These are phyloP conservation scores for Bombus pascuorum DNA, from an alignment of 1,140 invertebrate genomes.

Conservation along the genomic window DNA sequence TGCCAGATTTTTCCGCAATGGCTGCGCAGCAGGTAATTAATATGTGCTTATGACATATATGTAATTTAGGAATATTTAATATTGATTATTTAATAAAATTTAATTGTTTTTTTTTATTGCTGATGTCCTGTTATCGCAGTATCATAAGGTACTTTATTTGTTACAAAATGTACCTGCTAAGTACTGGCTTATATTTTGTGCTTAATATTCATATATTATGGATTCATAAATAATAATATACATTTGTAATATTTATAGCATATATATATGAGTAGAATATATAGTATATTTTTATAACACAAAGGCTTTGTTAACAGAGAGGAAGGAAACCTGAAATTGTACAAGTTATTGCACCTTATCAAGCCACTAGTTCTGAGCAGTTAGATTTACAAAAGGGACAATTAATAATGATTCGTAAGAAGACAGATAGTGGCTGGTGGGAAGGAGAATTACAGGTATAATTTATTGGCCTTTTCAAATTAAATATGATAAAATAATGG, in stretches of 20 bases:
- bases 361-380: constrained; percentile 94
- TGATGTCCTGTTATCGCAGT: constrained; percentile 63
- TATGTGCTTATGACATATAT: constrained; percentile 10
- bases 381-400: constrained; percentile 95
- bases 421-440: constrained; percentile 99
- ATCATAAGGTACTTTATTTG: constrained; percentile 71
- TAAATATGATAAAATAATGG: background rate
- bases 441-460: constrained; percentile 97
- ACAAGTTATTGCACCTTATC: constrained; percentile 93
- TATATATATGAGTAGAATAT: constrained; percentile 14
- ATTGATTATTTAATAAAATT: constrained; percentile 23
- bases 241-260: background rate
- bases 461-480: constrained; percentile 5
- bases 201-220: background rate
- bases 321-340: constrained; percentile 94
- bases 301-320: constrained; percentile 67
- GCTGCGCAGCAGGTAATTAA: constrained; percentile 82
- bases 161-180: constrained; percentile 18
- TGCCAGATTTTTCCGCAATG: constrained; percentile 82
- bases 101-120: constrained; percentile 53
- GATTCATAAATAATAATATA: constrained; percentile 16
- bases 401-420: constrained; percentile 97
- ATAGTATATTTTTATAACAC: constrained; percentile 25
- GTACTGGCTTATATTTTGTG: background rate
- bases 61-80: background rate